Evolutionary conservation across 2,888 invertebrate species (phyloP).

Genomic region (Temnothorax rugatulus): DNA sequence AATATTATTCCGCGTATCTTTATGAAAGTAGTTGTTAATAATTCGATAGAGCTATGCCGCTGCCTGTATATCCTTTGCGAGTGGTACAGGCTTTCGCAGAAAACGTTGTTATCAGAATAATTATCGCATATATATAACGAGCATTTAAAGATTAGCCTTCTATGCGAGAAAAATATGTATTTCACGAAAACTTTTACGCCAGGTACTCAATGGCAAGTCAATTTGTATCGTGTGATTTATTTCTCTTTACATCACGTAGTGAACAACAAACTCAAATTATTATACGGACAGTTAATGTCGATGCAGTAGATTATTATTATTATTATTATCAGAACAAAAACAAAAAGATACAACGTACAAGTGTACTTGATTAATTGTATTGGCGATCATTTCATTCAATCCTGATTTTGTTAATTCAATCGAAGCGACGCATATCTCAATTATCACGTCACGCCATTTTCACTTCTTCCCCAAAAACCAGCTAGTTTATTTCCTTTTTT

Average conservation of each 20-base stretch:
- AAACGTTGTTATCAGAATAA: neutral
- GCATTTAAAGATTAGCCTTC: neutral
- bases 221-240: neutral
- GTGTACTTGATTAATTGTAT: constrained; percentile 6
- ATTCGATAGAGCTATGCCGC: neutral
- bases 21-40: neutral
- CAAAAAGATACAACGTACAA: neutral
- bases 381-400: constrained; percentile 41
- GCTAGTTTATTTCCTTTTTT: neutral
- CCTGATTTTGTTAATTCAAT: constrained; percentile 26
- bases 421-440: neutral
- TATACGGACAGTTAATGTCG: neutral
- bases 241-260: neutral
- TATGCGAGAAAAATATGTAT: neutral
- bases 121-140: neutral
- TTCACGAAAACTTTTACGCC: neutral
- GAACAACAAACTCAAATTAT: neutral
- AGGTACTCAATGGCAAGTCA: neutral
- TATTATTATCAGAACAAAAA: neutral
- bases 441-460: constrained; percentile 22
- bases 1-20: constrained; percentile 11
- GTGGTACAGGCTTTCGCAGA: neutral
- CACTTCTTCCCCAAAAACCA: neutral
- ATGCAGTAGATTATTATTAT: neutral
- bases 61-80: neutral